These are phyloP conservation scores for Trichechus manatus DNA, from an alignment of 2,113 vertebrate species.

Conservation along the genomic window DNA sequence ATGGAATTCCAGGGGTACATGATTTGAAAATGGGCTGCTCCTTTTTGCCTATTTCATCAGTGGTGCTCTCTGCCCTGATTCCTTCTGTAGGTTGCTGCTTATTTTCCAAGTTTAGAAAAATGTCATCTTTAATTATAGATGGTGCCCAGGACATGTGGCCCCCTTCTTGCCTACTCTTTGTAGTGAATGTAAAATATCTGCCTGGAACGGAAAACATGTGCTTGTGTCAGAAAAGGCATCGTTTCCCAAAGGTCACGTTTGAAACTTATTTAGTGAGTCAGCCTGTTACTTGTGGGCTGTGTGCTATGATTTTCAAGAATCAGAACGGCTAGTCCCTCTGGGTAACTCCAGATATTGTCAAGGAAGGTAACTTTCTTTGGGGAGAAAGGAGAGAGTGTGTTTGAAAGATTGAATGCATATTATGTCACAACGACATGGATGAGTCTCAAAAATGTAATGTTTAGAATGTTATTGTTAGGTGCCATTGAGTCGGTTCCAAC, in stretches of 20 bases:
- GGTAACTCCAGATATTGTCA: background rate
- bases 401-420: background rate
- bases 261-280: constrained; percentile 72
- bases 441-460: background rate
- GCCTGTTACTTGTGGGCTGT: constrained; percentile 14
- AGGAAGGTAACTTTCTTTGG: background rate
- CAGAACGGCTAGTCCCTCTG: constrained; percentile 62
- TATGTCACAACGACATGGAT: background rate
- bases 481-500: too few relatives aligned
- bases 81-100: constrained; percentile 69
- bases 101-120: constrained; percentile 76
- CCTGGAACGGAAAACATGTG: constrained; percentile 72
- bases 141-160: constrained; percentile 24
- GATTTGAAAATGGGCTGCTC: constrained; percentile 52
- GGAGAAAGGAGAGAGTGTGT: background rate
- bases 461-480: background rate
- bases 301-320: constrained; percentile 58
- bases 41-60: constrained; percentile 32
- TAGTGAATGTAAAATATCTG: constrained; percentile 72
- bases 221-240: constrained; percentile 73
- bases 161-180: constrained; percentile 13
- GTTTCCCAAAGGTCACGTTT: constrained; percentile 79
- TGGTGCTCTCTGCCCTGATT: constrained; percentile 7
- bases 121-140: constrained; percentile 78
- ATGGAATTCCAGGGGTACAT: constrained; percentile 65